Base-by-base conservation (phyloP, 2,888 invertebrate species). In the Lepidocyrtinus sp. region DNA sequence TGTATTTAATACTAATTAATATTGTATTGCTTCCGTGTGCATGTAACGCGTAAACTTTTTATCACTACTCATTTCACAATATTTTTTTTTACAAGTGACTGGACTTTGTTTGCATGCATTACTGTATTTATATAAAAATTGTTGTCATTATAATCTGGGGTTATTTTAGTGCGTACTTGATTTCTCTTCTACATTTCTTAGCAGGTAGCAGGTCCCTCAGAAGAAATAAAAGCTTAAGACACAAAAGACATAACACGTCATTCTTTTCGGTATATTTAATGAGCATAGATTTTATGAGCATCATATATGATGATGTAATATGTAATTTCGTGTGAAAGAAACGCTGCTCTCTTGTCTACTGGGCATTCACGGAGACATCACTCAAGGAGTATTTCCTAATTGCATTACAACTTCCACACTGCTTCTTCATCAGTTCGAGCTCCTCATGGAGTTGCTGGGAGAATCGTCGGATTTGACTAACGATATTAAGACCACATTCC, bases 391-490 rank as follows among this genome's bases (percentile, higher is more conserved):
- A 85, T 75, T 85, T 85, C 71, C 85, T 78, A 21, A 84, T 81
- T 78, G 82, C 82, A 83, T 83, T 84, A 63, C 81, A 81, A 45
- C 75, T 75, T 55, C 75, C 71, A 65, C 84, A 82, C 46, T 86
- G 84, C 67, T 85, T 84, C 69, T 85, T 86, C 84, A 85, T 85
- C 62, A 85, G 79, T 79, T 86, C 84, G 2, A 86, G 75, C 67
- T 86, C 86, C 75, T 85, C 86, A 64, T 86, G 85, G 24, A 86
- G 84, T 68, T 86, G 86, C 45, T 86, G 83, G 19, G 86, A 86
- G 83, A 84, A 86, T 65, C 86, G 70, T 59, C 86, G 83, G 63
- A 86, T 86, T 72, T 86, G 85, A 75, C 83, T 85, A 63, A 86
- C 86, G 69, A 86, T 81, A 75, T 86, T 86, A 55, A 86, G 70